phyloP scores from a whole-genome alignment of 2,113 vertebrate genomes.

The Pseudorasbora parva region DNA sequence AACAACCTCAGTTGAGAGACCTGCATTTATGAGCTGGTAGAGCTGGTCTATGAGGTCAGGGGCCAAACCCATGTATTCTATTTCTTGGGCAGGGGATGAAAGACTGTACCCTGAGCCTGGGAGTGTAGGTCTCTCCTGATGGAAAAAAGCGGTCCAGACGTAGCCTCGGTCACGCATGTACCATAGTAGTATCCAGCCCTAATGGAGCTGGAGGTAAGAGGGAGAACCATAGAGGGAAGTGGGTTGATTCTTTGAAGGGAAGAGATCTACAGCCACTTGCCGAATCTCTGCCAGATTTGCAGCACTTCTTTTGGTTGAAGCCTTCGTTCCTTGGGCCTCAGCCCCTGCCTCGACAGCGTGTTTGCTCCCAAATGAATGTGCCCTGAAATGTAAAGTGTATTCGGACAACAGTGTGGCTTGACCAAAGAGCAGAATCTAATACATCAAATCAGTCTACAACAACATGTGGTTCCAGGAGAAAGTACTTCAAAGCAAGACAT shows the following conservation, averaged over 20 bases:
- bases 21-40: no score
- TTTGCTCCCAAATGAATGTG: not conserved
- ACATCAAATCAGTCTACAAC: not conserved
- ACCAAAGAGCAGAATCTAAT: not conserved
- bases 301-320: not conserved
- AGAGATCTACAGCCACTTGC: not conserved
- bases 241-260: not conserved
- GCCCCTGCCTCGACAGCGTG: not conserved
- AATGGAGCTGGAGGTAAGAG: not conserved
- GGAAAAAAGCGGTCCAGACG: not conserved
- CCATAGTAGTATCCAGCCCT: not conserved
- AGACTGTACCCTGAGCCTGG: no score
- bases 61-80: no score
- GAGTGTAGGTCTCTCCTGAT: no score
- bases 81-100: no score
- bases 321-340: not conserved
- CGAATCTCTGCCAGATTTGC: not conserved
- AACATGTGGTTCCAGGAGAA: not conserved
- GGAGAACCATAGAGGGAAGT: not conserved
- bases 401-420: not conserved
- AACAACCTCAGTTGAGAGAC: no score
- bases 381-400: not conserved
- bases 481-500: not conserved
- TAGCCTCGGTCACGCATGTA: not conserved
- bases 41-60: no score